phyloP scores from a whole-genome alignment of 2,113 vertebrate genomes.

The Columbina picui region DNA sequence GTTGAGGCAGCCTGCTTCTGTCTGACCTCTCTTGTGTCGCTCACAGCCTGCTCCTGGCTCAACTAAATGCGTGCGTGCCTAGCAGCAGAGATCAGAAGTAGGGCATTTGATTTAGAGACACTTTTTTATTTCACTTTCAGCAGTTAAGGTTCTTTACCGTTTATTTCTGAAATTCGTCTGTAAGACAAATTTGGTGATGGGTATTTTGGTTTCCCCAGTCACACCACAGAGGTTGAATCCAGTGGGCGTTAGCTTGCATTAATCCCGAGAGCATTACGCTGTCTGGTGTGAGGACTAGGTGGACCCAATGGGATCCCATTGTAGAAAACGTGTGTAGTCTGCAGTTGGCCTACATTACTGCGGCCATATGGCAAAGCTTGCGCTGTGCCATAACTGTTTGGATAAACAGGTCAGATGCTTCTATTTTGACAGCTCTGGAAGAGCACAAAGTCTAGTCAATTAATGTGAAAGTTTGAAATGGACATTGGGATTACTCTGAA shows the following conservation, averaged over 20 bases:
- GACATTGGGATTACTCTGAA: not conserved
- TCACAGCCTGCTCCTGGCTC: slow-evolving; percentile 10
- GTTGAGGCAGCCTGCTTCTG: slow-evolving; percentile 34
- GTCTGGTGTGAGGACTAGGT: not conserved
- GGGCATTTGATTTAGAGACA: not conserved
- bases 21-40: slow-evolving; percentile 8
- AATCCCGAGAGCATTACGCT: not conserved
- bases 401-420: not conserved
- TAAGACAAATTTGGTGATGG: not conserved
- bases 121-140: not conserved
- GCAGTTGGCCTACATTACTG: not conserved
- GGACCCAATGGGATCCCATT: not conserved
- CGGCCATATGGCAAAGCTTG: not conserved
- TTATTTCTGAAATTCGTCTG: not conserved
- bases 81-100: not conserved
- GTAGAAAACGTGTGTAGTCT: not conserved
- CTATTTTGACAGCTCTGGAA: not conserved
- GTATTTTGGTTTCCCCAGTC: not conserved
- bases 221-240: not conserved
- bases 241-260: not conserved
- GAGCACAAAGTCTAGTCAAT: not conserved
- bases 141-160: not conserved
- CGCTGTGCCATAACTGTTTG: not conserved
- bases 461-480: not conserved
- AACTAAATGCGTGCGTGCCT: not conserved